These are phyloP conservation scores for Bradypus variegatus DNA, from an alignment of 2,797 vertebrate species.

Conservation along the genomic window DNA sequence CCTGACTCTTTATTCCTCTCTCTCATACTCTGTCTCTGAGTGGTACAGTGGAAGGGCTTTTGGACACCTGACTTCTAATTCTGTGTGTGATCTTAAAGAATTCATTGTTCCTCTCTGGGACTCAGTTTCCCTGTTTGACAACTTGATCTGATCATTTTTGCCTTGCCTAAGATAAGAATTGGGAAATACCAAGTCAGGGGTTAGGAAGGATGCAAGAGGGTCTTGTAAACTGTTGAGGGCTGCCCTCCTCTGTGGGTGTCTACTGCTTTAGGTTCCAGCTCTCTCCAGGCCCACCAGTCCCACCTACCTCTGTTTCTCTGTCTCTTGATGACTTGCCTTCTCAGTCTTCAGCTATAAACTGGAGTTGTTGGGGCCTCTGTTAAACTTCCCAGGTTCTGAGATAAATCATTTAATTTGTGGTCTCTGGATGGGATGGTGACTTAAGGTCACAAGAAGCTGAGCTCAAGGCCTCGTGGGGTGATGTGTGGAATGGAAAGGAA, in stretches of 20 bases:
- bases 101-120: neutral
- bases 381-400: neutral
- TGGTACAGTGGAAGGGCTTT: neutral
- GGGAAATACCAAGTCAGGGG: neutral
- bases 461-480: neutral
- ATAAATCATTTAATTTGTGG: neutral
- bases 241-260: neutral
- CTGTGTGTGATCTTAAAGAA: neutral
- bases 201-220: neutral
- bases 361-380: neutral
- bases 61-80: neutral
- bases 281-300: neutral
- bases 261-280: neutral
- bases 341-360: neutral
- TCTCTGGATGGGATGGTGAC: neutral
- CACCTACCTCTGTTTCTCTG: neutral
- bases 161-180: neutral
- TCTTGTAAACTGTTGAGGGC: neutral
- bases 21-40: neutral
- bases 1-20: neutral
- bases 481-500: neutral
- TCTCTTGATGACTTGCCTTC: neutral
- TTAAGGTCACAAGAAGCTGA: neutral
- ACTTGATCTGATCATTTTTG: neutral
- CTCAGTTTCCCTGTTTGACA: neutral